Conservation (phyloP, 2,113 vertebrate genomes). For the Psittacula cyanocephala region DNA sequence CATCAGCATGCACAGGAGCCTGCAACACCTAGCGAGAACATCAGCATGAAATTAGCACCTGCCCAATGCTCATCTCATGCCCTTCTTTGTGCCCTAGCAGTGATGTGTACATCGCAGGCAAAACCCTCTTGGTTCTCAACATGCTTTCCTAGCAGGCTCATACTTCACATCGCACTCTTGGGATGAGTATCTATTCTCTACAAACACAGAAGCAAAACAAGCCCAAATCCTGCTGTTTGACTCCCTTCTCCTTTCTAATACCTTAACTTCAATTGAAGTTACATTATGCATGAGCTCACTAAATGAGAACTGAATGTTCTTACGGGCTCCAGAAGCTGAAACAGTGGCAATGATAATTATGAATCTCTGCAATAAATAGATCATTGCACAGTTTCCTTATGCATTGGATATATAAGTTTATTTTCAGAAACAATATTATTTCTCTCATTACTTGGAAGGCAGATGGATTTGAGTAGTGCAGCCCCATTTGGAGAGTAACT, state of each 20-base stretch:
- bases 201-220: not conserved
- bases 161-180: not conserved
- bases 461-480: not conserved
- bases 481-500: not conserved
- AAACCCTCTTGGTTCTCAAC: not conserved
- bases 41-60: not conserved
- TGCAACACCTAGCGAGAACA: not conserved
- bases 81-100: not conserved
- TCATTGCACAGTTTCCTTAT: not conserved
- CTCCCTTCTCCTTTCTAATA: not conserved
- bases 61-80: fast-evolving
- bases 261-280: not conserved
- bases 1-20: not conserved
- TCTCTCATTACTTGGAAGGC: not conserved
- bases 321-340: not conserved
- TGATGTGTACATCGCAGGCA: not conserved
- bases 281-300: fast-evolving
- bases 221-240: not conserved
- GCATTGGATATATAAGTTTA: not conserved
- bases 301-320: not conserved
- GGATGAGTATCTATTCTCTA: not conserved
- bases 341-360: not conserved
- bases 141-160: not conserved
- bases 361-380: not conserved
- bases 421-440: not conserved